Evolutionary conservation across 2,797 vertebrate genomes (phyloP), one percentile per base, ranked within the genome.

Genomic region (Lepus oiostolus): DNA sequence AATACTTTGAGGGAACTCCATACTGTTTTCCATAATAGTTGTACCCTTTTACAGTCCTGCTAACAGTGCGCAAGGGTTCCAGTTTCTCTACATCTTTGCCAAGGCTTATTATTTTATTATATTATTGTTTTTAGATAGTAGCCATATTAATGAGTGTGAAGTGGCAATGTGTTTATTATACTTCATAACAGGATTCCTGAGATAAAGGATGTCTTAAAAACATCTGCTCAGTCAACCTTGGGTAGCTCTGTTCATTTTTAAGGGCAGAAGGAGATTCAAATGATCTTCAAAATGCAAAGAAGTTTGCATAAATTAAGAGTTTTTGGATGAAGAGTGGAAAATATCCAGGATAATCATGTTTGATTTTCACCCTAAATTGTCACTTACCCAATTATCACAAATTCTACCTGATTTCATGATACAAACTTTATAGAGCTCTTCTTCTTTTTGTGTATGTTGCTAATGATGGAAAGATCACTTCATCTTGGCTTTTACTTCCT

Each of bases 241-340:
- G 65, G 72, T 68, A 84, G 14, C 32, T 81, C 24, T 71, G 63
- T 65, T 96, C 42, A 71, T 22, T 91, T 93, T 89, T 30, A 70
- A 35, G 54, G 72, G 42, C 17, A 77, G 74, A 87, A 76, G 8
- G 30, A 50, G 12, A 52, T 86, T 95, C 71, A 93, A 87, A 52
- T 80, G 52, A 84, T 75, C 52, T 88, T 85, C 75, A 79, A 87
- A 90, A 86, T 94, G 54, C 11, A 89, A 89, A 90, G 52, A 71
- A 83, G 77, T 86, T 87, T 54, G 90, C 72, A 90, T 35, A 97
- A 93, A 91, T 90, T 79, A 71, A 95, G 75, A 68, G 4, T 93
- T 88, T 97, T 93, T 62, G 80, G 58, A 88, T 92, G 47, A 76
- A 89, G 26, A 74, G 10, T 83, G 80, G 32, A 92, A 95, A 82